Conservation (phyloP, 2,797 vertebrate species). For the Sebastes goodei region DNA sequence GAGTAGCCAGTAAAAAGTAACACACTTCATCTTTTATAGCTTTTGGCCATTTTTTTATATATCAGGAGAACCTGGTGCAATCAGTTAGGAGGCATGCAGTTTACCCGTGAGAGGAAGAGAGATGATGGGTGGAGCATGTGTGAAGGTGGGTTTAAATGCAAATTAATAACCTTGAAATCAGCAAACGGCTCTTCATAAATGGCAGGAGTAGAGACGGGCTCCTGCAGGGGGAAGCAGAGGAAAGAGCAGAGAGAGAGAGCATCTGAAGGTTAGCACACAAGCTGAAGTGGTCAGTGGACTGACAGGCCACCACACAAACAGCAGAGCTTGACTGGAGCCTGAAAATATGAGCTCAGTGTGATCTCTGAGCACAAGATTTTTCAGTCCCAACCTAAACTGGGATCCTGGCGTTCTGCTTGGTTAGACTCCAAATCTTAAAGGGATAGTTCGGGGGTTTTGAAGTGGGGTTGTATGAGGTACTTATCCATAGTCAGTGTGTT, state of each 20-base stretch:
- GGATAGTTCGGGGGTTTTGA: neutral
- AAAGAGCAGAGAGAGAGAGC: conserved; percentile 64
- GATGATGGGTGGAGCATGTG: neutral
- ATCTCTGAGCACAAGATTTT: neutral
- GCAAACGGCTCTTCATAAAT: conserved; percentile 82
- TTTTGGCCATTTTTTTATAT: neutral
- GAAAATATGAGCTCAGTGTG: conserved; percentile 14
- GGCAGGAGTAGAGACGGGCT: conserved; percentile 82
- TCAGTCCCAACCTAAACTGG: conserved; percentile 49
- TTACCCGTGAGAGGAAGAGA: neutral
- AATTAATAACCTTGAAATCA: conserved; percentile 84
- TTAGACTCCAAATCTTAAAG: conserved; percentile 6
- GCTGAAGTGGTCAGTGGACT: neutral
- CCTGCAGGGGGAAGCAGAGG: conserved; percentile 80
- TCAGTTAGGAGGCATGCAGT: conserved; percentile 5
- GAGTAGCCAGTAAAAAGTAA: neutral
- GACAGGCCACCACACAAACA: conserved; percentile 28
- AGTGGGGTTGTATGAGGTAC: too few species aligned
- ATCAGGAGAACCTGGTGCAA: neutral
- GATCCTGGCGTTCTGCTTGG: conserved; percentile 13
- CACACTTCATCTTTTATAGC: conserved; percentile 1
- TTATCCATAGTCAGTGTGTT: too few species aligned
- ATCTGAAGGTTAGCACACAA: conserved; percentile 60
- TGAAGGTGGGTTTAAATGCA: conserved; percentile 35
- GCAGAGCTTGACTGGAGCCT: conserved; percentile 42